phyloP scores from a whole-genome alignment of 1,140 invertebrate genomes.

The Pogonus chalceus region DNA sequence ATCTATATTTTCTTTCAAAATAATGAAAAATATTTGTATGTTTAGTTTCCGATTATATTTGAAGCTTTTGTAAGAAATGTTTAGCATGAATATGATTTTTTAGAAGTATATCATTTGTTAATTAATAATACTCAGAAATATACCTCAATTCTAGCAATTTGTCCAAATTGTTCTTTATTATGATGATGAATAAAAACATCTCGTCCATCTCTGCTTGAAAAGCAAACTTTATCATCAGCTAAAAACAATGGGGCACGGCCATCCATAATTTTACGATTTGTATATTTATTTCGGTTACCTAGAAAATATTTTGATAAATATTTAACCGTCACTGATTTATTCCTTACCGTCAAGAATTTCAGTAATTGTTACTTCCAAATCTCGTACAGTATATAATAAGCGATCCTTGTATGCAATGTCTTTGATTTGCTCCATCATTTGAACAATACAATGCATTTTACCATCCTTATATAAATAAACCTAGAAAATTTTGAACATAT shows the following conservation, averaged over 20 bases:
- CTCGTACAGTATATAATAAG: constrained; percentile 35
- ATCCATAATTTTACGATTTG: constrained; percentile 27
- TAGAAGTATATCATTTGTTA: constrained; percentile 4
- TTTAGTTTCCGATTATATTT: neutral
- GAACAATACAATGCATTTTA: constrained; percentile 22
- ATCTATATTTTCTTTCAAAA: too few relatives aligned
- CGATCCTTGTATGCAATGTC: constrained; percentile 34
- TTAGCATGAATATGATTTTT: neutral
- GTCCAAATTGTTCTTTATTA: constrained; percentile 25
- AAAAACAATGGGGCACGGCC: constrained; percentile 32
- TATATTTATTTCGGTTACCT: constrained; percentile 32
- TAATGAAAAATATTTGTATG: too few relatives aligned
- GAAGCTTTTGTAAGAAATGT: neutral
- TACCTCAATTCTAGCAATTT: constrained; percentile 29
- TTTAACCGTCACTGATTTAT: constrained; percentile 11
- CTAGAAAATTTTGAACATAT: too few relatives aligned
- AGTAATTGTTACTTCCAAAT: constrained; percentile 36
- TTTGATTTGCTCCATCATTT: constrained; percentile 34
- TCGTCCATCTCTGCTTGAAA: constrained; percentile 29
- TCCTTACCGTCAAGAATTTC: constrained; percentile 33
- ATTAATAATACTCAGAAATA: neutral
- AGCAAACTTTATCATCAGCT: constrained; percentile 29
- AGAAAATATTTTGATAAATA: constrained; percentile 18
- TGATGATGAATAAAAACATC: constrained; percentile 32
- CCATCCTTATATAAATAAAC: constrained; percentile 33